Conservation (phyloP, 2,113 vertebrate genomes). For the Macquaria ambigua region DNA sequence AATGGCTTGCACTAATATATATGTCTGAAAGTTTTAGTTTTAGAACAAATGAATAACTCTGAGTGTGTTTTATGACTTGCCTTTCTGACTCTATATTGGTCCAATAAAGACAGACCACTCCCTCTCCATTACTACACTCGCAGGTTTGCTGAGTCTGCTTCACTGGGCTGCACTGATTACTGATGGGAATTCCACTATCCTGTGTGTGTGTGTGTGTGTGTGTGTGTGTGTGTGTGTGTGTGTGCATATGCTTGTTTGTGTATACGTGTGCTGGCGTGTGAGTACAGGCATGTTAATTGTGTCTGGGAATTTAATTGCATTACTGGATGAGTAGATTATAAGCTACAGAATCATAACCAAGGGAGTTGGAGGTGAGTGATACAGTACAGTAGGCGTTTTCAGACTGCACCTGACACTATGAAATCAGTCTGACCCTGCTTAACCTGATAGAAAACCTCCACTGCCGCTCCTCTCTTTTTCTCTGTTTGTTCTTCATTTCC, state of each 20-base stretch:
- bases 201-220: conserved; percentile 2
- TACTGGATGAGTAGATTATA: conserved; percentile 49
- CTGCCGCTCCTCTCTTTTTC: not conserved
- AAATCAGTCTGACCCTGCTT: conserved; percentile 47
- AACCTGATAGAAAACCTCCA: conserved; percentile 14
- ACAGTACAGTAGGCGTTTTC: conserved; percentile 14
- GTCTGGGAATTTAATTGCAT: conserved; percentile 65
- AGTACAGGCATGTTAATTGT: conserved; percentile 54
- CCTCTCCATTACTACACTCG: conserved; percentile 71
- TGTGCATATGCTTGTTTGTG: not conserved
- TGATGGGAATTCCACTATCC: conserved; percentile 74
- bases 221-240: conserved; percentile 7
- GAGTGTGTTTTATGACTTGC: conserved; percentile 67
- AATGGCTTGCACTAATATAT: conserved; percentile 20
- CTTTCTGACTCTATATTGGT: conserved; percentile 70
- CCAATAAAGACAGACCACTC: conserved; percentile 79
- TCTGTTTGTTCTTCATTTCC: conserved; percentile 39
- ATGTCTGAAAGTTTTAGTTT: conserved; percentile 48
- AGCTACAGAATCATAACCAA: conserved; percentile 39
- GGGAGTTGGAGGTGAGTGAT: conserved; percentile 48
- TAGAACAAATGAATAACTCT: conserved; percentile 51
- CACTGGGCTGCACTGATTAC: conserved; percentile 75
- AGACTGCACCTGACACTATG: not conserved
- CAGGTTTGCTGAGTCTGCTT: conserved; percentile 79
- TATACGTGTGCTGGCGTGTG: conserved; percentile 11